Conservation (phyloP, 2,797 vertebrate species). For the Micromesistius poutassou region DNA sequence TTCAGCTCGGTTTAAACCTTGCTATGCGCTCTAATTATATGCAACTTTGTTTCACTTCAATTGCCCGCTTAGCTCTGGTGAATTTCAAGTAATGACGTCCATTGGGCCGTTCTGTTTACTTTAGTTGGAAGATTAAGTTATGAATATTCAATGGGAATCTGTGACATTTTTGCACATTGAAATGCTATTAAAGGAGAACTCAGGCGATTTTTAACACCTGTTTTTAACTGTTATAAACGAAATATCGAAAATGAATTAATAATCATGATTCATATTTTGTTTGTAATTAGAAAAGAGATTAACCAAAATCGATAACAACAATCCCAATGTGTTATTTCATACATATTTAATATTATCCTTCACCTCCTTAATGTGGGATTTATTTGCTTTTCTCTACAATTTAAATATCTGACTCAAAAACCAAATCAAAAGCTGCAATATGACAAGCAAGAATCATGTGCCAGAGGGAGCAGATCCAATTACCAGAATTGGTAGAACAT, state of each 20-base stretch:
- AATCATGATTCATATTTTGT: not conserved
- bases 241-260: not conserved
- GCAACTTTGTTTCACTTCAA: conserved; percentile 17
- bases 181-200: too few species aligned
- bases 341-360: not conserved
- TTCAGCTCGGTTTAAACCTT: conserved; percentile 28
- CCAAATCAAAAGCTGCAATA: not conserved
- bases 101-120: conserved; percentile 3
- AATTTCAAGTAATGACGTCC: conserved; percentile 18
- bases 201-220: too few species aligned
- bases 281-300: not conserved
- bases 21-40: conserved; percentile 24
- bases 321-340: not conserved
- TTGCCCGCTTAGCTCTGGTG: conserved; percentile 8
- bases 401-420: not conserved
- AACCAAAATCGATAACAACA: not conserved
- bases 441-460: not conserved
- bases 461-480: not conserved
- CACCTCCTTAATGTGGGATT: not conserved
- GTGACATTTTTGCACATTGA: not conserved
- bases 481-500: not conserved
- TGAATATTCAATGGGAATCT: too few species aligned
- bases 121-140: not conserved
- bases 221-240: not conserved
- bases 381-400: not conserved